Evolutionary conservation across 2,888 invertebrate genomes (phyloP).

Genomic region (Lepidochitona cinerea): DNA sequence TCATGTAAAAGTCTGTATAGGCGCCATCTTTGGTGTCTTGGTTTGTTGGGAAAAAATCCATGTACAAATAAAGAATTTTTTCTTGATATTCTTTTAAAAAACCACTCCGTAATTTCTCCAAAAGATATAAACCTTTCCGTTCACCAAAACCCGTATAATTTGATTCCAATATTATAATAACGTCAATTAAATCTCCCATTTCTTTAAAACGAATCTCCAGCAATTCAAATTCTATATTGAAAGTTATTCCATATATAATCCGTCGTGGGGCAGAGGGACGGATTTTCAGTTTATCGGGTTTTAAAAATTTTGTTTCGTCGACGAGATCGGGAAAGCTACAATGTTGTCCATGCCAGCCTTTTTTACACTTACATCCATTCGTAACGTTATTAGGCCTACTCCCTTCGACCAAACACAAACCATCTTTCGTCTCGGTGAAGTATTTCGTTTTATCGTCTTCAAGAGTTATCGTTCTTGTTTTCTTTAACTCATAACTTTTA

Average conservation of each 20-base stretch:
- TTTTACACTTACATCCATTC: conserved; percentile 4
- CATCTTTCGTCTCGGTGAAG: background rate
- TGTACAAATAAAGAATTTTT: conserved; percentile 74
- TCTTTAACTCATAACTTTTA: background rate
- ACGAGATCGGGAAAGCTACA: conserved; percentile 31
- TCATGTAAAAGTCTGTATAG: conserved; percentile 45
- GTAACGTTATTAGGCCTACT: background rate
- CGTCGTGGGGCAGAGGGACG: conserved; percentile 18
- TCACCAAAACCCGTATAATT: conserved; percentile 63
- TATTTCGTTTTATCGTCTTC: background rate
- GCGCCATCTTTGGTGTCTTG: conserved; percentile 42
- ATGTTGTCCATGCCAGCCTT: conserved; percentile 27
- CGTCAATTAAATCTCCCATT: conserved; percentile 77
- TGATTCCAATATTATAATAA: conserved; percentile 75
- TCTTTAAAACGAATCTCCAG: conserved; percentile 75
- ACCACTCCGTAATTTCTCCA: conserved; percentile 72
- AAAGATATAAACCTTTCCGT: conserved; percentile 68
- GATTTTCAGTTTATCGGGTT: background rate
- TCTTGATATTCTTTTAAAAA: conserved; percentile 73
- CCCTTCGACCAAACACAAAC: conserved; percentile 1
- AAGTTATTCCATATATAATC: conserved; percentile 31
- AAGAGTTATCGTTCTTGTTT: background rate
- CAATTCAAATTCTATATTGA: conserved; percentile 32
- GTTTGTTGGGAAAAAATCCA: conserved; percentile 46
- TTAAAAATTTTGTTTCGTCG: conserved; percentile 10